Evolutionary conservation across 1,140 invertebrate genomes (phyloP).

Genomic region (Epicauta chinensis): DNA sequence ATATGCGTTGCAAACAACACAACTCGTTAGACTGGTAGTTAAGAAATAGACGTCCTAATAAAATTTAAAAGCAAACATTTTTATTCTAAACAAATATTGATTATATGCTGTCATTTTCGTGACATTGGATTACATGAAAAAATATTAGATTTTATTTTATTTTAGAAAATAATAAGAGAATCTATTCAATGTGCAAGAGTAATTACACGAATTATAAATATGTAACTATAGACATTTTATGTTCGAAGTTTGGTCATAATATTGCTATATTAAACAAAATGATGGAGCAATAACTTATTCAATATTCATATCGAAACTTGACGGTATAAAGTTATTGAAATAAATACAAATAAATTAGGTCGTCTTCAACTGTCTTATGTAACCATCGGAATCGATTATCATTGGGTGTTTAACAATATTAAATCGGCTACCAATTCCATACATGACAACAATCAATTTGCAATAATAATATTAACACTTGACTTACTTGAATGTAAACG

Average conservation of each 20-base stretch:
- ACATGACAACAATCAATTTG: no score
- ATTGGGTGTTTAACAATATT: slow-evolving; percentile 3
- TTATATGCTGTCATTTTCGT: slow-evolving; percentile 12
- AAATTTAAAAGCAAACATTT: slow-evolving; percentile 15
- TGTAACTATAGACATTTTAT: no score
- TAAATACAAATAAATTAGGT: slow-evolving; percentile 6
- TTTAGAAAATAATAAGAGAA: no score
- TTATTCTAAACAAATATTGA: slow-evolving; percentile 17
- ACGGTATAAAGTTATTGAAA: slow-evolving; percentile 4
- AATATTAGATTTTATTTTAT: slow-evolving; percentile 12
- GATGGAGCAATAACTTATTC: slow-evolving; percentile 9
- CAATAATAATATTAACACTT: no score
- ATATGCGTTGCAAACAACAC: slow-evolving; percentile 11
- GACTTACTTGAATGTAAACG: no score
- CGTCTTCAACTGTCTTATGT: neutral
- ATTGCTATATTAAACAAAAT: neutral
- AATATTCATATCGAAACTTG: slow-evolving; percentile 4
- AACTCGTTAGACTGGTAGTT: slow-evolving; percentile 16
- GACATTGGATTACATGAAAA: slow-evolving; percentile 17
- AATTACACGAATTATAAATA: no score
- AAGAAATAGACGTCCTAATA: slow-evolving; percentile 17
- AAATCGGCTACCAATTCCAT: slow-evolving; percentile 1
- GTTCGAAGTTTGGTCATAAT: slow-evolving; percentile 4
- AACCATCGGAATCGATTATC: neutral
- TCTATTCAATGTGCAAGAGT: no score